These are phyloP conservation scores for Eulemur rubriventer DNA, from an alignment of 2,797 vertebrate species.

Conservation along the genomic window DNA sequence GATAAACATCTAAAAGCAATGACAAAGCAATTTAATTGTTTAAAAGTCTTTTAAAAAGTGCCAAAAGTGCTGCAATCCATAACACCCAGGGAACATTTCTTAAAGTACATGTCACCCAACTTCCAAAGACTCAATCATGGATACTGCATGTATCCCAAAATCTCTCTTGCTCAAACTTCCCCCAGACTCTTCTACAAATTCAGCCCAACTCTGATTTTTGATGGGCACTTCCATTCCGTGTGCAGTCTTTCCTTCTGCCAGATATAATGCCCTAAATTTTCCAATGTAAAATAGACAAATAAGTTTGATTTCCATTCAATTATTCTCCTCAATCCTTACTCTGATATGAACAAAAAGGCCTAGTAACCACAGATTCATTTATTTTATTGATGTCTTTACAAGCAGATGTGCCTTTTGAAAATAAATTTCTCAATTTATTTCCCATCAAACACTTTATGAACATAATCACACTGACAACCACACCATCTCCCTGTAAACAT, in stretches of 20 bases:
- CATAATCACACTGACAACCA: neutral
- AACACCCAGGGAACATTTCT: neutral
- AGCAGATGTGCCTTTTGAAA: neutral
- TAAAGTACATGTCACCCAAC: neutral
- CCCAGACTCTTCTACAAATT: neutral
- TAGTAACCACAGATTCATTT: neutral
- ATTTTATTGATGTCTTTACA: neutral
- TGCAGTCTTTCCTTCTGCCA: neutral
- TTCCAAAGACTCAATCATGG: neutral
- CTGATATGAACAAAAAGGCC: neutral
- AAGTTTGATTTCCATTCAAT: neutral
- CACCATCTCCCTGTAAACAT: neutral
- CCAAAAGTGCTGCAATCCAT: neutral
- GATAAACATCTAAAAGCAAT: neutral
- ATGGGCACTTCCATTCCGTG: neutral
- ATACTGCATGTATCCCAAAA: neutral
- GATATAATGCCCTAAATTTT: neutral
- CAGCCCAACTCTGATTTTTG: neutral
- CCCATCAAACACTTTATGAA: neutral
- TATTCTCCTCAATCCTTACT: neutral
- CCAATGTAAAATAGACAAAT: neutral
- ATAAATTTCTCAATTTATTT: neutral
- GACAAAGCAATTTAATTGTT: neutral
- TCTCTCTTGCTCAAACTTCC: neutral
- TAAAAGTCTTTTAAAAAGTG: constrained; percentile 1